Conservation (phyloP, 2,888 invertebrate genomes). For the Octodonta nipae region DNA sequence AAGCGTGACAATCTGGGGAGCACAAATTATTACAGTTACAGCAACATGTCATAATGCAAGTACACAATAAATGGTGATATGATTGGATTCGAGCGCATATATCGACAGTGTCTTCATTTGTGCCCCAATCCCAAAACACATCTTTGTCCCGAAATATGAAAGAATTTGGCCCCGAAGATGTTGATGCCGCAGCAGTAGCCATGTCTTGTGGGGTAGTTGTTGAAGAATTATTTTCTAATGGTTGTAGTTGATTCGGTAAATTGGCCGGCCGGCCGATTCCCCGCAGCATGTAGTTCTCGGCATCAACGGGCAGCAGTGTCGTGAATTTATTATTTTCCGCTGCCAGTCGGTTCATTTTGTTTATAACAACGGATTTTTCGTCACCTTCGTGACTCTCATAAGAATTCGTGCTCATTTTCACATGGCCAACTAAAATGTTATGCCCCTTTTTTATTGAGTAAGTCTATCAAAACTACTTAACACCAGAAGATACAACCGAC, state of each 20-base stretch:
- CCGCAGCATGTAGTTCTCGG: conserved; percentile 42
- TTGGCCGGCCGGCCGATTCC: conserved; percentile 29
- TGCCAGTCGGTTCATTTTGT: conserved; percentile 31
- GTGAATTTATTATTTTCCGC: conserved; percentile 26
- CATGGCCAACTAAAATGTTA: no score
- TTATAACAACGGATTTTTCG: conserved; percentile 14
- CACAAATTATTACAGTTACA: conserved; percentile 49
- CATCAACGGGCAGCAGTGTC: conserved; percentile 33
- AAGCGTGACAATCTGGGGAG: conserved; percentile 50
- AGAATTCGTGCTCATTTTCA: conserved; percentile 29
- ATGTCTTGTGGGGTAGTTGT: conserved; percentile 18
- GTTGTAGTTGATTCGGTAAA: not conserved
- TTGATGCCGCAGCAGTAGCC: conserved; percentile 11
- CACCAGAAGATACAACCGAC: not conserved
- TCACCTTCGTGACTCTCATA: conserved; percentile 20
- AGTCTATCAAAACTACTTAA: no score
- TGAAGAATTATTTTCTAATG: not conserved
- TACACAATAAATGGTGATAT: conserved; percentile 37
- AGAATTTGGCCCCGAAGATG: no score
- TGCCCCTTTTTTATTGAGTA: no score
- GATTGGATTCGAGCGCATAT: conserved; percentile 37
- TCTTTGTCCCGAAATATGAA: conserved; percentile 11
- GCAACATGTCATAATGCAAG: conserved; percentile 41
- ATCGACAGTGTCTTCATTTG: conserved; percentile 19
- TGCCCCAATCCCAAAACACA: conserved; percentile 17